Evolutionary conservation across 2,113 vertebrate species (phyloP), one percentile per base, ranked within the genome.

Genomic region (Callionymus lyra): DNA sequence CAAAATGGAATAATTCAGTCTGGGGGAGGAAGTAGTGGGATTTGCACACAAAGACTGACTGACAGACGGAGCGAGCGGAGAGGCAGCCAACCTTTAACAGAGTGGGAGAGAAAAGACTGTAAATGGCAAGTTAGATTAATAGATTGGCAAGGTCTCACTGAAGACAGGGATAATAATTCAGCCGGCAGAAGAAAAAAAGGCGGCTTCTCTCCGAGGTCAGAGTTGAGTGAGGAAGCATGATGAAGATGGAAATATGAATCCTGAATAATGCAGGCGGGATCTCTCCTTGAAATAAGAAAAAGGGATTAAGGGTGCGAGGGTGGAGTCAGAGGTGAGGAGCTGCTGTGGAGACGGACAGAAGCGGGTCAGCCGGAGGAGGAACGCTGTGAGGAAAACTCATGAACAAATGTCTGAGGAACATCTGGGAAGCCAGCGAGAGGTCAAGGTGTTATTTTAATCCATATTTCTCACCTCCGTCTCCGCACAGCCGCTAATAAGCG

Each of bases 21-120:
- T 66, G 67, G 60, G 55, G 66, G 68, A 75, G 63, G 75, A 74
- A 76, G 78, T 81, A 60, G 73, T 73, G 72, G 76, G 80, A 83
- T 84, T 83, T 85, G 79, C 82, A 84, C 80, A 85, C 79, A 86
- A 85, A 84, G 82, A 80, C 76, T 82, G 83, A 86, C 61, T 84
- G 84, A 83, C 81, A 84, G 81, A 84, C 77, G 71, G 74, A 82
- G 75, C 63, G 66, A 69, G 78, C 78, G 70, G 67, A 77, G 70
- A 79, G 68, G 74, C 76, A 82, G 82, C 63, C 82, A 85, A 84
- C 72, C 82, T 84, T 84, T 84, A 81, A 79, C 76, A 79, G 77
- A 82, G 68, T 68, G 68, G 63, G 45, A 64, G 67, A 74, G 74
- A 71, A 67, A 72, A 83, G 74, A 74, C 76, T 77, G 80, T 77